These are phyloP conservation scores for Brachionichthys hirsutus DNA, from an alignment of 2,113 vertebrate species.

Conservation along the genomic window DNA sequence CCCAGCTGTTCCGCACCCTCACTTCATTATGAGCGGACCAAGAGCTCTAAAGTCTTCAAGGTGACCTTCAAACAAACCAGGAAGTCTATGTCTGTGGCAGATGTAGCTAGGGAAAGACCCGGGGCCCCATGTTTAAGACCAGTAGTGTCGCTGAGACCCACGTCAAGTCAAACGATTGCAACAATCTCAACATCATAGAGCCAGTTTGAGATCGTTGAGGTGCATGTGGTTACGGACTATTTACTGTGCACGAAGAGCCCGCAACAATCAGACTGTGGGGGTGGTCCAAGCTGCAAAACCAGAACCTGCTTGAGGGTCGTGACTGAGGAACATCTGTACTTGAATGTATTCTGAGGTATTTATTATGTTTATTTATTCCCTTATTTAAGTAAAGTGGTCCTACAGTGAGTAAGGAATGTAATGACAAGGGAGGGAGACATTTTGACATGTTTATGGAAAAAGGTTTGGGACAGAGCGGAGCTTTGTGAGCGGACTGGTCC, in stretches of 20 bases:
- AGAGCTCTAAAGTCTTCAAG: constrained; percentile 11
- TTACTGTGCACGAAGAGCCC: constrained; percentile 46
- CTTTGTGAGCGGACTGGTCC: constrained; percentile 20
- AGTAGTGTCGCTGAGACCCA: constrained; percentile 2
- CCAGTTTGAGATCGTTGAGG: constrained; percentile 23
- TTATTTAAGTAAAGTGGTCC: constrained; percentile 24
- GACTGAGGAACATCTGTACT: constrained; percentile 58
- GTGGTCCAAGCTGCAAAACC: constrained; percentile 44
- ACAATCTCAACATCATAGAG: constrained; percentile 8
- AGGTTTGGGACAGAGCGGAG: constrained; percentile 25
- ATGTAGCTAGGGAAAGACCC: background rate
- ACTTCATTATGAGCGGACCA: constrained; percentile 75
- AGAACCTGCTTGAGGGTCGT: constrained; percentile 44
- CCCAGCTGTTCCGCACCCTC: constrained; percentile 87
- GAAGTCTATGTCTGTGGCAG: constrained; percentile 1
- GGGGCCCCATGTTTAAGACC: constrained; percentile 2
- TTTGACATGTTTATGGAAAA: constrained; percentile 56
- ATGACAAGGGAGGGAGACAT: constrained; percentile 14
- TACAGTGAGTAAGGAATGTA: constrained; percentile 53
- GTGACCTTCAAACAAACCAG: constrained; percentile 1
- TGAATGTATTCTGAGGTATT: constrained; percentile 67
- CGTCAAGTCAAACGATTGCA: constrained; percentile 16
- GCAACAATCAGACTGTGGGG: constrained; percentile 27
- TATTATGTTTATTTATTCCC: constrained; percentile 47
- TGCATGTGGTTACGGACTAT: constrained; percentile 50